phyloP scores from a whole-genome alignment of 1,140 invertebrate genomes.

The Nixonia krombeini region DNA sequence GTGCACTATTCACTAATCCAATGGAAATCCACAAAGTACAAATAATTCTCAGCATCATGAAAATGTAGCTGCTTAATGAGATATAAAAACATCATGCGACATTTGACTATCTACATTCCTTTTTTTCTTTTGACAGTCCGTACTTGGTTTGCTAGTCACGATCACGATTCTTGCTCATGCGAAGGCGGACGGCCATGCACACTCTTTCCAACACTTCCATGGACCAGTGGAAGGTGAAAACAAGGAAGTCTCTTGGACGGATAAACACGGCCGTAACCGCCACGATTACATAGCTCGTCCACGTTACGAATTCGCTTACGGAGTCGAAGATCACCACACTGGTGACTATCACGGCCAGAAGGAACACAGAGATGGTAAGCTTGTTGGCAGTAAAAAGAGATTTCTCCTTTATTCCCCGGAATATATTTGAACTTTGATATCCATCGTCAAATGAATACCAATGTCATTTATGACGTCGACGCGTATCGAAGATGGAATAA shows the following conservation, averaged over 20 bases:
- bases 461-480: constrained; percentile 15
- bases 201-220: constrained; percentile 67
- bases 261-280: constrained; percentile 60
- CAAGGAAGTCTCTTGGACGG: constrained; percentile 59
- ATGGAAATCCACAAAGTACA: too few species aligned
- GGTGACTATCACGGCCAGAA: constrained; percentile 77
- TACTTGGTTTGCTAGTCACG: constrained; percentile 24
- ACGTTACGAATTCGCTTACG: constrained; percentile 77
- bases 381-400: constrained; percentile 7
- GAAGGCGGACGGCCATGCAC: constrained; percentile 52
- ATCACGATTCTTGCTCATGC: constrained; percentile 14
- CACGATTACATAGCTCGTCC: constrained; percentile 69
- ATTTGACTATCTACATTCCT: constrained; percentile 1
- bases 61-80: too few species aligned
- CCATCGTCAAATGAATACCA: constrained; percentile 23
- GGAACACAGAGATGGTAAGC: constrained; percentile 74
- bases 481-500: constrained; percentile 1
- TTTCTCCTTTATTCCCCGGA: constrained; percentile 13
- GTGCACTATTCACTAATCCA: too few species aligned
- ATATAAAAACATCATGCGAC: too few species aligned
- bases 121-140: constrained; percentile 33
- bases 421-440: constrained; percentile 14
- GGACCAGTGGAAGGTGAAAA: constrained; percentile 64
- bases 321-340: constrained; percentile 75
- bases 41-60: too few species aligned